Base-by-base conservation (phyloP, 2,888 invertebrate species). In the Ectemnius cavifrons region DNA sequence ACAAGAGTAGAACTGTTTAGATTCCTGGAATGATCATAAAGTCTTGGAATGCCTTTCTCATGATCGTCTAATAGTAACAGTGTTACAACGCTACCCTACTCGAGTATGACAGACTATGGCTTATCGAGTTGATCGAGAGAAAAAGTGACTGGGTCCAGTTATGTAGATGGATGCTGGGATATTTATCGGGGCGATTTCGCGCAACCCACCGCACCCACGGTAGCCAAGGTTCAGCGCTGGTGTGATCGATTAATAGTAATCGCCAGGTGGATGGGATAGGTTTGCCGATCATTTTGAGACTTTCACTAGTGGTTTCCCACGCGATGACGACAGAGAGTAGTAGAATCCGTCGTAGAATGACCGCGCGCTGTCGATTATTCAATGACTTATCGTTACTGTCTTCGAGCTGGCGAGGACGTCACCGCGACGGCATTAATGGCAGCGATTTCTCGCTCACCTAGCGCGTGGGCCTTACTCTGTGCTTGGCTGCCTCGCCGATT, bases 301-400 rank as follows among this genome's bases (percentile, higher is more conserved):
- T 83, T 83, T 83, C 84, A 83, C 83, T 68, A 71, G 63, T 60
- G 74, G 71, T 80, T 83, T 83, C 79, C 82, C 80, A 79, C 79
- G 82, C 72, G 71, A 63, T 67, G 84, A 80, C 69, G 84, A 67
- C 75, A 69, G 62, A 69, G 62, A 45, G 62, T 52, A 72, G 75
- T 70, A 37, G 37, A 37, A 11, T 37, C 37, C 37, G 37, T 37
- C 37, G 37, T 11, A 11, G 11, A 37, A 37, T 37, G 37, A 65
- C 64, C 75, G 77, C 75, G 77, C 6, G 37, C 68, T 73, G 79
- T 73, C 84, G 83, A 84, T 84, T 84, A 79, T 83, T 77, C 82
- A 75, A 82, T 80, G 84, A 82, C 77, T 74, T 77, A 80, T 76
- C 69, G 81, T 78, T 71, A 63, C 69, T n/a, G 78, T 62, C 67